Evolutionary conservation across 2,888 invertebrate genomes (phyloP).

Genomic region (Taphrorychus bicolor): DNA sequence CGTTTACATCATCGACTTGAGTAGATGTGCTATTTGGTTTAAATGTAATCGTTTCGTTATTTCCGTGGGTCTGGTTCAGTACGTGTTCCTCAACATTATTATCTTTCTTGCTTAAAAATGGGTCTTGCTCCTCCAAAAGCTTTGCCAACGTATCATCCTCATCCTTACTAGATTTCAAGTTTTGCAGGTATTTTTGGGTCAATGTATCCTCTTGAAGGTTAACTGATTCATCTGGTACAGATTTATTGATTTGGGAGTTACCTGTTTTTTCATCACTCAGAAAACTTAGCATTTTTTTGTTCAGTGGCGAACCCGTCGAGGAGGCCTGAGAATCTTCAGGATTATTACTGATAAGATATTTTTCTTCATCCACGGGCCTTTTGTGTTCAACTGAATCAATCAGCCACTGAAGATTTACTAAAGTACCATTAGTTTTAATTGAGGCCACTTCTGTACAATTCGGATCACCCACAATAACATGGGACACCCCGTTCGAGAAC

Average conservation of each 20-base stretch:
- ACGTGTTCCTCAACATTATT: no score
- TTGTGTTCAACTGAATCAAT: slow-evolving; percentile 72
- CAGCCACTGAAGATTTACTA: slow-evolving; percentile 79
- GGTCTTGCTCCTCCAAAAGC: slow-evolving; percentile 42
- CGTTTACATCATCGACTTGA: slow-evolving; percentile 38
- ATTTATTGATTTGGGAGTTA: no score
- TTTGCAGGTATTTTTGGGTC: slow-evolving; percentile 51
- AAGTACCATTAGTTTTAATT: slow-evolving; percentile 53
- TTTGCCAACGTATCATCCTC: slow-evolving; percentile 52
- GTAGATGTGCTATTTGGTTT: slow-evolving; percentile 39
- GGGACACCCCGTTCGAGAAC: slow-evolving; percentile 79
- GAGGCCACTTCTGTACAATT: slow-evolving; percentile 61
- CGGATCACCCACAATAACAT: slow-evolving; percentile 76
- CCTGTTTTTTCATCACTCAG: not conserved
- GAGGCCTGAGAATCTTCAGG: slow-evolving; percentile 57
- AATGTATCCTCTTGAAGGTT: slow-evolving; percentile 46
- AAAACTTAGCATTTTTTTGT: slow-evolving; percentile 62
- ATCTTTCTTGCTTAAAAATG: not conserved
- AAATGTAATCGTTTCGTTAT: slow-evolving; percentile 22
- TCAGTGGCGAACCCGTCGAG: slow-evolving; percentile 63
- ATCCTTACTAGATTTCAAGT: slow-evolving; percentile 22
- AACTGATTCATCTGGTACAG: not conserved
- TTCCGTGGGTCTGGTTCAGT: not conserved
- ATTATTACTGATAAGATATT: slow-evolving; percentile 49
- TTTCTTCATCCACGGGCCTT: slow-evolving; percentile 66